Evolutionary conservation across 2,797 vertebrate genomes (phyloP).

Genomic region (Epinephelus awoara): DNA sequence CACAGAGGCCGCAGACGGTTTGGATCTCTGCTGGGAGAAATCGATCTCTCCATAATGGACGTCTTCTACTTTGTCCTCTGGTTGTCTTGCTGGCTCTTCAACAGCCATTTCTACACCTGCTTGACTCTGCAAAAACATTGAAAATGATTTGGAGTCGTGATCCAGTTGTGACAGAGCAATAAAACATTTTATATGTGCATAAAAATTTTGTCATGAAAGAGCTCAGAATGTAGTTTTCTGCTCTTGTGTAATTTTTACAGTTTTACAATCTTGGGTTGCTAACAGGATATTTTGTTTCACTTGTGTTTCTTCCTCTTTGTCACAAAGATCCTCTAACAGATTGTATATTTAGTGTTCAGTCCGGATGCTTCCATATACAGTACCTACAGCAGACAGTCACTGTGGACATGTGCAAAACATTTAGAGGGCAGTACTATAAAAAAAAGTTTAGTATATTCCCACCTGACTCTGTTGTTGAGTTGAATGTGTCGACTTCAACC

Average conservation of each 20-base stretch:
- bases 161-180: no score
- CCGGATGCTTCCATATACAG: no score
- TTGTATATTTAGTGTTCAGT: no score
- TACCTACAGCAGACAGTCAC: neutral
- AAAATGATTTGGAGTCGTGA: neutral
- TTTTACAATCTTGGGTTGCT: no score
- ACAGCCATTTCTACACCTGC: neutral
- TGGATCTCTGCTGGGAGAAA: conserved; percentile 17
- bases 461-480: conserved; percentile 31
- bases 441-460: neutral
- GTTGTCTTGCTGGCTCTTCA: neutral
- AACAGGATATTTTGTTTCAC: no score
- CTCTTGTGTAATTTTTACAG: no score
- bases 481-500: neutral
- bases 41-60: conserved; percentile 60
- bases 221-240: no score
- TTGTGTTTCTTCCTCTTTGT: no score
- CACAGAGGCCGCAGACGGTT: neutral
- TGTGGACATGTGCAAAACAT: neutral
- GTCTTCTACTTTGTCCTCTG: conserved; percentile 19
- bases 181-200: no score
- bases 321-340: no score
- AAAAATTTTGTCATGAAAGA: no score
- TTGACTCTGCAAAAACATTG: conserved; percentile 16
- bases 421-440: neutral